Conservation (phyloP, 2,888 invertebrate species). For the Agrochola macilenta region DNA sequence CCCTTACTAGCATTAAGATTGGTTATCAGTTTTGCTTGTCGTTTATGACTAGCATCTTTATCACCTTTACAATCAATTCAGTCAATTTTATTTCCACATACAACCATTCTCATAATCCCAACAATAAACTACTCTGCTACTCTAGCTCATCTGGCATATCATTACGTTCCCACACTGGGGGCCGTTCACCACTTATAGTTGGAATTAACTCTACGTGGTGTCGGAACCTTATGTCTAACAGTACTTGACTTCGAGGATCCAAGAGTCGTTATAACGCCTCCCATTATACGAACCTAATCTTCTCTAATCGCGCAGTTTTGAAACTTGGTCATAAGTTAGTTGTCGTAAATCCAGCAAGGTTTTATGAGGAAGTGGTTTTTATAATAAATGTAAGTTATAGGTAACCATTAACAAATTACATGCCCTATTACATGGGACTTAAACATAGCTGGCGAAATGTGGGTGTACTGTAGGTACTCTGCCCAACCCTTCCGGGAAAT, state of each 20-base stretch:
- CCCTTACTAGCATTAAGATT: no score
- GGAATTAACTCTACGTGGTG: conserved; percentile 40
- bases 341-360: background rate
- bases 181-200: conserved; percentile 14
- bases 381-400: background rate
- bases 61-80: no score
- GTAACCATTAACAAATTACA: background rate
- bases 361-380: background rate
- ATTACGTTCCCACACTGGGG: conserved; percentile 24
- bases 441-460: no score
- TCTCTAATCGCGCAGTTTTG: conserved; percentile 2
- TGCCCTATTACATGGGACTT: no score
- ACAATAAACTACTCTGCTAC: conserved; percentile 8
- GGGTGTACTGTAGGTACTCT: no score
- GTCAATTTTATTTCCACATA: no score
- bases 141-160: conserved; percentile 14
- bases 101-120: background rate
- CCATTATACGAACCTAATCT: conserved; percentile 20
- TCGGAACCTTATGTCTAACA: conserved; percentile 9
- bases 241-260: conserved; percentile 15
- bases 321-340: conserved; percentile 11
- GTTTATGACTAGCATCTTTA: no score
- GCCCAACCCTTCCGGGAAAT: no score
- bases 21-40: no score
- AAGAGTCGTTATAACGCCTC: conserved; percentile 12